Percentiles rank a stretch among this genome's conserved stretches.
Conservation (phyloP, 2,888 invertebrate species). For the Drosophila recens region DNA sequence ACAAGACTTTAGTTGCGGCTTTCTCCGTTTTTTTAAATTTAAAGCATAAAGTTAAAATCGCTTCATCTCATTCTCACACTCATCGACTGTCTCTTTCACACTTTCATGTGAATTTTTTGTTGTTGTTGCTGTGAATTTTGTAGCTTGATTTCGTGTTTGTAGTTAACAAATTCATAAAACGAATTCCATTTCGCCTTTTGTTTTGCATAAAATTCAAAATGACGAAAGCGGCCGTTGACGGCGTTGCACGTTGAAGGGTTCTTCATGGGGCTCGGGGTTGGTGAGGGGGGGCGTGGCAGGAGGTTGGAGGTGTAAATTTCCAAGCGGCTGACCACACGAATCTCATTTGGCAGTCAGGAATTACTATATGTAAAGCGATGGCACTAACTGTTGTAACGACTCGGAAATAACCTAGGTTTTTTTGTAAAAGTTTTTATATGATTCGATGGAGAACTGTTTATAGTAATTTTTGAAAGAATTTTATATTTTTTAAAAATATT, state of each 20-base stretch:
- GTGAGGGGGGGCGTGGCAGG: background rate
- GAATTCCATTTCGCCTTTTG: constrained; percentile 64
- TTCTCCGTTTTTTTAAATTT: constrained; percentile 18
- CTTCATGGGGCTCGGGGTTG: background rate
- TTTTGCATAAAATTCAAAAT: constrained; percentile 49
- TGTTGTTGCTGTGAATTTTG: constrained; percentile 37
- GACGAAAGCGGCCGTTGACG: constrained; percentile 47
- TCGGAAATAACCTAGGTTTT: constrained; percentile 20
- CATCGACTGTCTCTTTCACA: background rate
- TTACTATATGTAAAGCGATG: constrained; percentile 40
- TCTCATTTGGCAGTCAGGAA: constrained; percentile 74
- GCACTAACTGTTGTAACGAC: constrained; percentile 10
- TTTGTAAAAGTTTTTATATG: too few species aligned
- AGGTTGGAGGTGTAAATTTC: constrained; percentile 55
- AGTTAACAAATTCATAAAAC: constrained; percentile 77
- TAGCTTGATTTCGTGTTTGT: constrained; percentile 69
- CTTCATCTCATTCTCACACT: constrained; percentile 1
- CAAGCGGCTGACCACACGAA: constrained; percentile 69
- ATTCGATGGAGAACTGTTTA: too few species aligned
- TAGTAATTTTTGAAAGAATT: too few species aligned
- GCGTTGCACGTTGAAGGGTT: background rate
- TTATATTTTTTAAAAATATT: too few species aligned
- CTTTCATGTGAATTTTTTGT: background rate
- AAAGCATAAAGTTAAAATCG: constrained; percentile 5
- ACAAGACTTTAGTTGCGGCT: constrained; percentile 11